phyloP scores from a whole-genome alignment of 2,797 vertebrate species.

The Neopelma chrysocephalum region DNA sequence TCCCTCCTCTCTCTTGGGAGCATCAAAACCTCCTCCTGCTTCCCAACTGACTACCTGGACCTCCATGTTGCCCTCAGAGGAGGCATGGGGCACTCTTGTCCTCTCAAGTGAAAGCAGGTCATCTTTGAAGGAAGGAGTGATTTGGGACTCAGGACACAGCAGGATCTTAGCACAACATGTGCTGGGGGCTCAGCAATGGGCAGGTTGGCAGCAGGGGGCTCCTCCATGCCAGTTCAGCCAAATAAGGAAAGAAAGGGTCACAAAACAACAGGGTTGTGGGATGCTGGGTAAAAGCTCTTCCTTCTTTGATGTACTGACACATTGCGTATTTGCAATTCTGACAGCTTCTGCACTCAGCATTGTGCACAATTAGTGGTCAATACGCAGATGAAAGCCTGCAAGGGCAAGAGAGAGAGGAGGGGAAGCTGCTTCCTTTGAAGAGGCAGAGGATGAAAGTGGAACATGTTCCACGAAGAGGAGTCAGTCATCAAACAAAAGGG shows the following conservation, averaged over 20 bases:
- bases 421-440: not conserved
- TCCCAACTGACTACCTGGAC: not conserved
- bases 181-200: not conserved
- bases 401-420: not conserved
- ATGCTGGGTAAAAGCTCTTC: not conserved
- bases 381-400: fast-evolving
- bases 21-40: not conserved
- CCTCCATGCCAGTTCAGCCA: fast-evolving
- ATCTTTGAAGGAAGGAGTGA: not conserved
- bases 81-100: not conserved
- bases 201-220: not conserved
- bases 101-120: fast-evolving
- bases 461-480: not conserved
- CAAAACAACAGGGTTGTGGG: not conserved
- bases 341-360: not conserved
- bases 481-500: not conserved
- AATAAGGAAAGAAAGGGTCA: not conserved
- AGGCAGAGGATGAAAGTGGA: not conserved
- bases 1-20: not conserved
- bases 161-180: not conserved
- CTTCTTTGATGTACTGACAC: not conserved
- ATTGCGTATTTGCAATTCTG: not conserved
- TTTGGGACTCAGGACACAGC: not conserved
- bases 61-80: fast-evolving
- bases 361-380: not conserved